A percentile compares a stretch with the other conserved stretches of the same genome.
Conservation (phyloP, 1,140 invertebrate genomes). For the Whitmania pigra region DNA sequence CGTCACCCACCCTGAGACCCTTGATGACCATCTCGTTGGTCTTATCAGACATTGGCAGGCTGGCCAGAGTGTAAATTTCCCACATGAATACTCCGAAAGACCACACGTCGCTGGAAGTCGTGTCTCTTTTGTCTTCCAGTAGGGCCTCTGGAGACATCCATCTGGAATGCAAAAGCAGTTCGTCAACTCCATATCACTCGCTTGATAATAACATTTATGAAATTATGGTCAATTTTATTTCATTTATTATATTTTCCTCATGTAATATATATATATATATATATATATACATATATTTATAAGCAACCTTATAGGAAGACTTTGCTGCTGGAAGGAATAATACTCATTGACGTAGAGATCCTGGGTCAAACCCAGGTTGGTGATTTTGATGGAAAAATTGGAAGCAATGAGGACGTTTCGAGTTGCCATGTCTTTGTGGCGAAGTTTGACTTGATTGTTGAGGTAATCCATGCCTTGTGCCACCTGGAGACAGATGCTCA, state of each 20-base stretch:
- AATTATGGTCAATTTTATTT: too few relatives aligned
- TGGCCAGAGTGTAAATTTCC: constrained; percentile 38
- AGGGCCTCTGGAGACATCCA: constrained; percentile 80
- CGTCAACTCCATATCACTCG: too few relatives aligned
- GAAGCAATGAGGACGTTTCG: constrained; percentile 79
- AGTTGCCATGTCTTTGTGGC: constrained; percentile 77
- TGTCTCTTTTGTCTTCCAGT: constrained; percentile 55
- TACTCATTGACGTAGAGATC: constrained; percentile 78
- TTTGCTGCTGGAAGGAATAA: constrained; percentile 41
- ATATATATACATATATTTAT: too few relatives aligned
- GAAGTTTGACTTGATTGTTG: constrained; percentile 53
- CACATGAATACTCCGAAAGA: constrained; percentile 39
- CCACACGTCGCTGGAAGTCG: constrained; percentile 39
- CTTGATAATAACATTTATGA: too few relatives aligned
- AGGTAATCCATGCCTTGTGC: constrained; percentile 72
- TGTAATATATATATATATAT: too few relatives aligned
- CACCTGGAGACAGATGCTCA: constrained; percentile 56
- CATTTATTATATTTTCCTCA: background rate
- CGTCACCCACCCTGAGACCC: constrained; percentile 33
- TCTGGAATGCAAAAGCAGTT: constrained; percentile 35
- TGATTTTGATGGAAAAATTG: constrained; percentile 67
- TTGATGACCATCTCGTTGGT: constrained; percentile 51
- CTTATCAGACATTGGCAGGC: constrained; percentile 34
- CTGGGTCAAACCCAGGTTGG: constrained; percentile 62
- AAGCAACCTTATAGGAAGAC: constrained; percentile 54